Conservation (phyloP, 2,888 invertebrate genomes). For the Caenorhabditis macrosperma region DNA sequence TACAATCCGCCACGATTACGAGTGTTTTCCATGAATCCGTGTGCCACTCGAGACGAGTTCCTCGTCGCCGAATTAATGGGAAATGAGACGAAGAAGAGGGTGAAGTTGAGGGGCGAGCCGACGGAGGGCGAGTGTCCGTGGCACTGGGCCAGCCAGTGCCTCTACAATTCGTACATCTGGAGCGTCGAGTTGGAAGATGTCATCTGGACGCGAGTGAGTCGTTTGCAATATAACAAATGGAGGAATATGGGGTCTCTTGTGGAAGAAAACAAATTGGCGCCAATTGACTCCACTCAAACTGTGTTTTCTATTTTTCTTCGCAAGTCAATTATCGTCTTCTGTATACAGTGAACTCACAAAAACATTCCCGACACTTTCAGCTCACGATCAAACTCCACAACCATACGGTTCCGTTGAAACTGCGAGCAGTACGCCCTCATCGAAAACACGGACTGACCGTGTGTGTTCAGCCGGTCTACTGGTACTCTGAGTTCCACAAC, state of each 20-base stretch:
- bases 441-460: slow-evolving; percentile 55
- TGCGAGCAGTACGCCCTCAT: slow-evolving; percentile 1
- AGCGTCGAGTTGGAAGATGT: slow-evolving; percentile 11
- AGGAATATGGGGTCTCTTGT: not conserved
- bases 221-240: not conserved
- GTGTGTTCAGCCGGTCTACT: slow-evolving; percentile 70
- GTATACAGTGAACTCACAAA: no score
- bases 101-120: slow-evolving; percentile 35
- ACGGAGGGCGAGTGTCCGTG: slow-evolving; percentile 64
- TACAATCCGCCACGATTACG: slow-evolving; percentile 31
- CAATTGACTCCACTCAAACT: not conserved
- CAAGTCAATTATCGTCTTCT: no score
- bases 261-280: not conserved
- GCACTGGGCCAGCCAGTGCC: slow-evolving; percentile 62
- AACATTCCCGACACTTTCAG: no score
- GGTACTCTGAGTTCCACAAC: slow-evolving; percentile 66
- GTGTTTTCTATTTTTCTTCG: no score
- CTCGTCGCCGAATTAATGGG: slow-evolving; percentile 2
- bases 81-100: slow-evolving; percentile 12
- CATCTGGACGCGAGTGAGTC: not conserved
- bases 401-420: not conserved
- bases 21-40: slow-evolving; percentile 52
- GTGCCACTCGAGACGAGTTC: slow-evolving; percentile 32
- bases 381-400: slow-evolving; percentile 7
- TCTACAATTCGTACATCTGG: slow-evolving; percentile 58